phyloP scores from a whole-genome alignment of 2,113 vertebrate species.

The Cryptotis parvus region DNA sequence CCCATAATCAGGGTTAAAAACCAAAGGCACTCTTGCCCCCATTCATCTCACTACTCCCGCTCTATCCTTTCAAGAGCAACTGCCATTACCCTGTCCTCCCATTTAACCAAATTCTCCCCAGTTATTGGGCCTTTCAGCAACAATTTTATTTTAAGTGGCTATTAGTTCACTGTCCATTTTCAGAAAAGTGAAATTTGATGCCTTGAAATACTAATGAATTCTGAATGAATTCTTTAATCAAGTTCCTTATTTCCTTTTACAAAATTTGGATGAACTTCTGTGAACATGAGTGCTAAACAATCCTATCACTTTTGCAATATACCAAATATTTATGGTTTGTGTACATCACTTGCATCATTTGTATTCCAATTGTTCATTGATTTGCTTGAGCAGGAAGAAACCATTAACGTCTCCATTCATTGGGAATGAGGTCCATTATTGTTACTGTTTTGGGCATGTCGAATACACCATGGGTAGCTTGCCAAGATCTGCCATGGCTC shows the following conservation, averaged over 20 bases:
- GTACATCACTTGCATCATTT: too few species aligned
- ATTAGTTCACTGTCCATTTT: background rate
- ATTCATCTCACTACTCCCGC: background rate
- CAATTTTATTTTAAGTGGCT: background rate
- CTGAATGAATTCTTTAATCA: slow-evolving; percentile 4
- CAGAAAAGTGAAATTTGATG: background rate
- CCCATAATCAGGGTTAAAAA: background rate
- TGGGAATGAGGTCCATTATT: too few species aligned
- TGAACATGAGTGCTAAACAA: background rate
- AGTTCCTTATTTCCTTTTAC: background rate
- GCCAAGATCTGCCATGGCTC: too few species aligned
- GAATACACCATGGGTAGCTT: too few species aligned
- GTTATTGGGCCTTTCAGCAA: background rate
- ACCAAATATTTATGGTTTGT: background rate
- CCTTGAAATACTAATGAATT: background rate
- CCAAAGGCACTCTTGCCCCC: background rate
- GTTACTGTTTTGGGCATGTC: too few species aligned
- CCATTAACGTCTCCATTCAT: too few species aligned
- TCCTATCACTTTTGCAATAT: background rate
- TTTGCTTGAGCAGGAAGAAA: too few species aligned
- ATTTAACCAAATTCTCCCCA: background rate
- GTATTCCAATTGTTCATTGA: too few species aligned
- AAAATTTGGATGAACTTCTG: slow-evolving; percentile 26
- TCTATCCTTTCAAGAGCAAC: background rate
- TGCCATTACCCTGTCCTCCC: background rate